Evolutionary conservation across 2,888 invertebrate genomes (phyloP), one percentile per base, ranked within the genome.

Genomic region (Ecliptopera silaceata): DNA sequence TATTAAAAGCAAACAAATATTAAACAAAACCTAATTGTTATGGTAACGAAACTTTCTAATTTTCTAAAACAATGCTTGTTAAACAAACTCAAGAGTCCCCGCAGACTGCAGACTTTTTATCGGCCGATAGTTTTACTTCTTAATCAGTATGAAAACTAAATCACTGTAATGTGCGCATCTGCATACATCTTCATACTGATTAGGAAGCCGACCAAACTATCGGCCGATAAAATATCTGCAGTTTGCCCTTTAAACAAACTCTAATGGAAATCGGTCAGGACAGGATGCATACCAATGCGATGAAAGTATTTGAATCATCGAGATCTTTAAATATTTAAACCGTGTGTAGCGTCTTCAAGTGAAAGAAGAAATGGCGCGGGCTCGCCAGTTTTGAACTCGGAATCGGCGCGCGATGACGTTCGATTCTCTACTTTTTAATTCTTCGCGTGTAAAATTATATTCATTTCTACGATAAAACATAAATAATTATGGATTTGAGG

Each of bases 401-500:
- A 60, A 60, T 47, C 56, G 42, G 5, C 63, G 74, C 66, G 84
- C 69, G 63, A 78, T 77, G 81, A 79, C 81, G 81, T 63, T 43
- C 57, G 59, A 46, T 48, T 53, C 62, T 48, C 44, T 48, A 53
- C 55, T 56, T 61, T 65, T 56, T 43, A 52, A 45, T 26, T 53
- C 49, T 42, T 26, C 52, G 50, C 45, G 49, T 49, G 56, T 50
- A 55, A 56, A 46, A 53, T 56, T 36, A 1, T 59, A 56, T 51
- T 26, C 22, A 11, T 44, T 36, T n/a, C n/a, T n/a, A 58, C 12
- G 15, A 34, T 34, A 39, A 45, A 32, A 49, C 48, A 56, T 53
- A 61, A 53, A 66, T 61, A 64, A 88, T 75, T 73, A 90, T 91
- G 88, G 91, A 91, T 73, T 74, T 91, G 66, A 86, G 82, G 73